These are phyloP conservation scores for Brachyopa scutellaris DNA, from an alignment of 2,888 invertebrate genomes.

Conservation along the genomic window DNA sequence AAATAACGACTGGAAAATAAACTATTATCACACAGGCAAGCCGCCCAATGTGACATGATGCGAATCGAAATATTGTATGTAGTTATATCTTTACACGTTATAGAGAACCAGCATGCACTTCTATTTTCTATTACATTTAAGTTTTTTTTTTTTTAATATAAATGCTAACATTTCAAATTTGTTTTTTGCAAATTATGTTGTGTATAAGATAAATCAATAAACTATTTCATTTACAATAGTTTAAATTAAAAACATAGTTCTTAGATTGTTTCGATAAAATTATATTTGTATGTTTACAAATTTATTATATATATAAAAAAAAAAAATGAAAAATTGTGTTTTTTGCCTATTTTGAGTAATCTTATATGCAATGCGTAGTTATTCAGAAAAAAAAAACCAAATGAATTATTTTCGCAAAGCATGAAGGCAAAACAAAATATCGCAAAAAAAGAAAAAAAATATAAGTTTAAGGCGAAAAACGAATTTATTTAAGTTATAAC, in stretches of 20 bases:
- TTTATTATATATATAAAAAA: conserved; percentile 42
- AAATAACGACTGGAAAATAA: conserved; percentile 76
- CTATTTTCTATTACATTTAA: conserved; percentile 48
- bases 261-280: conserved; percentile 41
- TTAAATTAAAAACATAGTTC: conserved; percentile 47
- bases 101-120: conserved; percentile 25
- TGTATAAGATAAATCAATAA: conserved; percentile 44
- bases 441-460: conserved; percentile 36
- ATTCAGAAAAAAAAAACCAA: conserved; percentile 24
- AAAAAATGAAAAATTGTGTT: conserved; percentile 25
- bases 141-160: conserved; percentile 55
- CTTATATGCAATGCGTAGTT: conserved; percentile 43
- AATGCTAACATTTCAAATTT: conserved; percentile 62
- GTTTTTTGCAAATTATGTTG: conserved; percentile 33
- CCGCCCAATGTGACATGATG: conserved; percentile 74
- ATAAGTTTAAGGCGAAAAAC: conserved; percentile 41
- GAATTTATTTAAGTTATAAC: conserved; percentile 42
- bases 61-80: conserved; percentile 52
- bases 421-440: conserved; percentile 27
- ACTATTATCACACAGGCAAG: conserved; percentile 83
- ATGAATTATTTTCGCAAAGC: conserved; percentile 36
- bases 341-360: conserved; percentile 49
- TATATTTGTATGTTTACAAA: conserved; percentile 27
- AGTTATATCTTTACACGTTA: conserved; percentile 12
- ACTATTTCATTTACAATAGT: conserved; percentile 57